Conservation (phyloP, 2,797 vertebrate genomes). For the Amblyopsis hoosieri region DNA sequence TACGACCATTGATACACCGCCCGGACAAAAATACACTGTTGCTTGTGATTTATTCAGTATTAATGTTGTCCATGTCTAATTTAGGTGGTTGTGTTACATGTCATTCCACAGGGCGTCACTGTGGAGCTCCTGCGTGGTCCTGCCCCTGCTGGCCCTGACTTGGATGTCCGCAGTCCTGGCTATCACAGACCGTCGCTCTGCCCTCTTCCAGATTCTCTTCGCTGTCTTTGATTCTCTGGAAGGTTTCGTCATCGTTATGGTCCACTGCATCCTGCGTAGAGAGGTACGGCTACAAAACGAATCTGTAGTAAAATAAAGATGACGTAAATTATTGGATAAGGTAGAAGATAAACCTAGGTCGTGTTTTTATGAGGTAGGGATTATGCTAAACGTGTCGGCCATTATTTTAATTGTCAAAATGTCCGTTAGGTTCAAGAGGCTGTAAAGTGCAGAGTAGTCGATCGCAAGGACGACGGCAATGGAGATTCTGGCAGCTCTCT, state of each 20-base stretch:
- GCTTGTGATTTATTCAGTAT: too few species aligned
- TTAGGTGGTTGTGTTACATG: too few species aligned
- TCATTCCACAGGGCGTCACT: constrained; percentile 88
- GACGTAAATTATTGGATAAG: too few species aligned
- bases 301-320: too few species aligned
- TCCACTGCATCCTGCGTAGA: constrained; percentile 94
- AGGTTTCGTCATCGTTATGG: constrained; percentile 98
- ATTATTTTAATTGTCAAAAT: constrained; percentile 18
- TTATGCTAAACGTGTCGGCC: constrained; percentile 5
- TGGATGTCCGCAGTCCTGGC: constrained; percentile 99
- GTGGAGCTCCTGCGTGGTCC: constrained; percentile 97
- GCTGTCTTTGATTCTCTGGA: constrained; percentile 97
- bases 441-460: constrained; percentile 97
- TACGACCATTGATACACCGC: too few species aligned
- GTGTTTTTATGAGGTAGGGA: constrained; percentile 14
- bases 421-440: constrained; percentile 92
- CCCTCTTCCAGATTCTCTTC: constrained; percentile 98
- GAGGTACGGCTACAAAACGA: constrained; percentile 78
- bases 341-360: not conserved
- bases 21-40: too few species aligned
- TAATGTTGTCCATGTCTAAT: too few species aligned
- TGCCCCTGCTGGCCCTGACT: constrained; percentile 96
- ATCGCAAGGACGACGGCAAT: constrained; percentile 95
- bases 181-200: constrained; percentile 95
- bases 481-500: constrained; percentile 95